These are phyloP conservation scores for Bucorvus abyssinicus DNA, from an alignment of 2,797 vertebrate genomes.

Conservation along the genomic window DNA sequence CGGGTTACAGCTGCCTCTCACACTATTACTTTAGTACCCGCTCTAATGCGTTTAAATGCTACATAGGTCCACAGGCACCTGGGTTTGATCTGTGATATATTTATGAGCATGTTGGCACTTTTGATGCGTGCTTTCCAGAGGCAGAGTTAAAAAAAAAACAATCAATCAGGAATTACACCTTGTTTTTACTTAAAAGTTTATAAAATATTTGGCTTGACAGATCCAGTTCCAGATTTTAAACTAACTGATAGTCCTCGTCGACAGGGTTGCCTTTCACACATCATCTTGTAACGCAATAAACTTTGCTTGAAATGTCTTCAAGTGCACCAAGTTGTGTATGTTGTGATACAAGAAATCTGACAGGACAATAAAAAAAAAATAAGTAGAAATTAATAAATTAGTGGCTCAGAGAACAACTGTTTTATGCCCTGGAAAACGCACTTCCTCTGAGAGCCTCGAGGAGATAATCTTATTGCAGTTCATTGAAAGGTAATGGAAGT, in stretches of 20 bases:
- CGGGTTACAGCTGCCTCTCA: background rate
- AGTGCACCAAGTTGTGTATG: background rate
- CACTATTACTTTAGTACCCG: background rate
- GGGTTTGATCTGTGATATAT: background rate
- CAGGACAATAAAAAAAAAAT: background rate
- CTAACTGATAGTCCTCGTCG: background rate
- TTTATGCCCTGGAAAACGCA: background rate
- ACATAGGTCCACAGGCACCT: background rate
- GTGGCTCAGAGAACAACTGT: background rate
- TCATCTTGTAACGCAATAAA: background rate
- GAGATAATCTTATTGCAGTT: background rate
- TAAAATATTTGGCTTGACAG: background rate
- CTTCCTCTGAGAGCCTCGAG: background rate
- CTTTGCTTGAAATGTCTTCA: background rate
- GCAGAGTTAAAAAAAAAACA: background rate
- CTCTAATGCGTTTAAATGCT: background rate
- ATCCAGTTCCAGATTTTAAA: background rate
- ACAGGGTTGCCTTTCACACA: background rate
- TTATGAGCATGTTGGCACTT: background rate
- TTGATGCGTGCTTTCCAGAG: background rate
- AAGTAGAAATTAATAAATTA: background rate
- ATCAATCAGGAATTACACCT: background rate
- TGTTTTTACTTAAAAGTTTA: background rate
- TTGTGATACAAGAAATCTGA: background rate
- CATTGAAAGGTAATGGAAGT: slow-evolving; percentile 16